These are phyloP conservation scores for Morus bassanus DNA, from an alignment of 2,797 vertebrate genomes.

Conservation along the genomic window DNA sequence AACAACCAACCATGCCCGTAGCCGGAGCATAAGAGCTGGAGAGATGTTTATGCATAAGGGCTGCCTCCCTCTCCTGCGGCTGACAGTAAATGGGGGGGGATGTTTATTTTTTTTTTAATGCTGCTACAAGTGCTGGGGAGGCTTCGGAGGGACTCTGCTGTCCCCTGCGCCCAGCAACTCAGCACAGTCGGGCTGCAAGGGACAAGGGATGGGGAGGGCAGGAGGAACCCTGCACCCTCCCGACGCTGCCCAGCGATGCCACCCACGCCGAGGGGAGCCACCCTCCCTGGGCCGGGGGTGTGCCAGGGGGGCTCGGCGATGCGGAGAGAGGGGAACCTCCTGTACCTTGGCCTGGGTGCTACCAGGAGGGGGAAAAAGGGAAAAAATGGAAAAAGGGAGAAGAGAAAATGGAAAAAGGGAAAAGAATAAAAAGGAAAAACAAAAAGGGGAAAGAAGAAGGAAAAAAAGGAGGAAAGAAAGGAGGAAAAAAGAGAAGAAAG, in stretches of 20 bases:
- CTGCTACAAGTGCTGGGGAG: neutral
- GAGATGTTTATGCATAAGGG: neutral
- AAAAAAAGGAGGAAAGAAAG: neutral
- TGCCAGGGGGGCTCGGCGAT: neutral
- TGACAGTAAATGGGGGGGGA: neutral
- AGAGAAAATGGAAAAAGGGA: rapidly evolving
- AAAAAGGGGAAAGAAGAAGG: too few species aligned
- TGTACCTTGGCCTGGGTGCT: neutral
- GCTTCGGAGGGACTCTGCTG: neutral
- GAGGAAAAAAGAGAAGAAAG: too few species aligned
- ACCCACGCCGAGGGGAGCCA: too few species aligned
- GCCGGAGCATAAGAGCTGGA: neutral
- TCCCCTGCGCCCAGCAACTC: neutral
- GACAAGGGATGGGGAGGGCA: too few species aligned
- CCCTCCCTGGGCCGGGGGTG: neutral
- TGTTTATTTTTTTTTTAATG: neutral
- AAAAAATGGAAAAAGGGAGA: too few species aligned
- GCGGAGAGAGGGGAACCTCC: neutral
- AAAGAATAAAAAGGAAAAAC: rapidly evolving
- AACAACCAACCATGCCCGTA: neutral
- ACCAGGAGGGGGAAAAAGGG: rapidly evolving
- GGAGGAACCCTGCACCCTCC: neutral
- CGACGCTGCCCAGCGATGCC: too few species aligned
- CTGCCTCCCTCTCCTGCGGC: neutral
- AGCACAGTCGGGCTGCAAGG: neutral